Conservation (phyloP, 2,888 invertebrate species). For the Pherbina coryleti region DNA sequence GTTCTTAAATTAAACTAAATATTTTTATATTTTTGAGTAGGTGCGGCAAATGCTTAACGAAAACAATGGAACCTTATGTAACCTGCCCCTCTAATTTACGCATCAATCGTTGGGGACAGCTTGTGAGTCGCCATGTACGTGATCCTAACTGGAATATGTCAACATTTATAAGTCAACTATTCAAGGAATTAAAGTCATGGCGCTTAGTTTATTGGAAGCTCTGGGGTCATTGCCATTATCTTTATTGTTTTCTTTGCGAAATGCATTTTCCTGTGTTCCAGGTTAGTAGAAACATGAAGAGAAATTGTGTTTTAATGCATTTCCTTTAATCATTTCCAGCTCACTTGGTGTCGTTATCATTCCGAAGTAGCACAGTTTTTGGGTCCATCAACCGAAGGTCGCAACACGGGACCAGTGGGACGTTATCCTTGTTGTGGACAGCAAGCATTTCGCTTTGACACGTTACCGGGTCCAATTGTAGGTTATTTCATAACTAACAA, state of each 20-base stretch:
- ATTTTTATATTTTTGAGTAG: conserved; percentile 58
- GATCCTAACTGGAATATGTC: conserved; percentile 86
- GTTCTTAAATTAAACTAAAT: background rate
- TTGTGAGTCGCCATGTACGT: conserved; percentile 79
- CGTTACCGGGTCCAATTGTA: conserved; percentile 67
- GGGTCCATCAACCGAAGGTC: conserved; percentile 74
- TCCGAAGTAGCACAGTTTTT: conserved; percentile 82
- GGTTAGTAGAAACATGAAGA: conserved; percentile 57
- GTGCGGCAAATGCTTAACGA: conserved; percentile 81
- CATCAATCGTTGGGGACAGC: conserved; percentile 80
- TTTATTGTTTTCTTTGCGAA: conserved; percentile 85
- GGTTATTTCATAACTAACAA: background rate
- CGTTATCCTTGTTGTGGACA: conserved; percentile 91
- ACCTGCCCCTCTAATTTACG: conserved; percentile 82
- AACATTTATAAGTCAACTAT: conserved; percentile 82
- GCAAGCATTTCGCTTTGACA: conserved; percentile 76
- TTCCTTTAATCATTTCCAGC: conserved; percentile 66
- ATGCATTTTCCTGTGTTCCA: conserved; percentile 81
- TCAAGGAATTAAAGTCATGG: conserved; percentile 87
- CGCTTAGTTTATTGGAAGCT: conserved; percentile 92
- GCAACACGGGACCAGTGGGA: conserved; percentile 79
- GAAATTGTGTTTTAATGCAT: background rate
- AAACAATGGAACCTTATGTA: conserved; percentile 78
- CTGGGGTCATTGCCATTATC: conserved; percentile 92
- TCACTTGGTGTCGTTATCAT: conserved; percentile 87